A percentile compares a stretch with the other conserved stretches of the same genome.
Conservation (phyloP, 2,797 vertebrate genomes). For the Acanthurus leucopareius region DNA sequence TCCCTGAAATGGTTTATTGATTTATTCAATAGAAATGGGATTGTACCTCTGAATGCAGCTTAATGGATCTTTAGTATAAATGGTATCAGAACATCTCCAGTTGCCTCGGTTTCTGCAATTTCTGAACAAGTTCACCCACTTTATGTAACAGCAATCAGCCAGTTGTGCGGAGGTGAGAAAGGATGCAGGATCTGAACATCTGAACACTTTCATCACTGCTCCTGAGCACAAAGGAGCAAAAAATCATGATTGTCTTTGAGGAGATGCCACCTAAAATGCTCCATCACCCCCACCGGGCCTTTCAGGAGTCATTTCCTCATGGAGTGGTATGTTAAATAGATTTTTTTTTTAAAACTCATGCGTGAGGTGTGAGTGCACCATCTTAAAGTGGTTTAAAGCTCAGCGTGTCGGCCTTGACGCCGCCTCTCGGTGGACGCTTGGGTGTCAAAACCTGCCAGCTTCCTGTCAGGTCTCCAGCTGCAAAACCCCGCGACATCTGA, state of each 20-base stretch:
- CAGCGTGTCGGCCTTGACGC: slow-evolving; percentile 23
- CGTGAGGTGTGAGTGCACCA: slow-evolving; percentile 5
- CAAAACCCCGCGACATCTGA: slow-evolving; percentile 47
- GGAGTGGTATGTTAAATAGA: not conserved
- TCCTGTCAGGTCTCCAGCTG: slow-evolving; percentile 61
- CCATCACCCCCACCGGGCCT: not conserved
- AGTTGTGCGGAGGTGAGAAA: not conserved
- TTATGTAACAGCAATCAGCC: not conserved
- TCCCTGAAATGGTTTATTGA: no score
- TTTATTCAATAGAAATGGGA: no score
- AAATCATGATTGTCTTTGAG: not conserved
- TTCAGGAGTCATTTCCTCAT: not conserved
- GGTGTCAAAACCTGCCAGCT: slow-evolving; percentile 29
- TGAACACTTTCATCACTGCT: not conserved
- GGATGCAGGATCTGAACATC: no score
- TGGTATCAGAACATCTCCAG: no score
- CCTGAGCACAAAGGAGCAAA: not conserved
- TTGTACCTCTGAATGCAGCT: no score
- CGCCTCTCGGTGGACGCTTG: slow-evolving; percentile 34
- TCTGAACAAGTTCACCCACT: not conserved
- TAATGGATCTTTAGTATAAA: no score
- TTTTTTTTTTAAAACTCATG: slow-evolving; percentile 7
- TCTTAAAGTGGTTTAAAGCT: slow-evolving; percentile 34
- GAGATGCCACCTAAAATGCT: not conserved
- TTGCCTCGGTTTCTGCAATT: not conserved